These are phyloP conservation scores for Myoxocephalus aenaeus DNA, from an alignment of 2,797 vertebrate species.

Conservation along the genomic window DNA sequence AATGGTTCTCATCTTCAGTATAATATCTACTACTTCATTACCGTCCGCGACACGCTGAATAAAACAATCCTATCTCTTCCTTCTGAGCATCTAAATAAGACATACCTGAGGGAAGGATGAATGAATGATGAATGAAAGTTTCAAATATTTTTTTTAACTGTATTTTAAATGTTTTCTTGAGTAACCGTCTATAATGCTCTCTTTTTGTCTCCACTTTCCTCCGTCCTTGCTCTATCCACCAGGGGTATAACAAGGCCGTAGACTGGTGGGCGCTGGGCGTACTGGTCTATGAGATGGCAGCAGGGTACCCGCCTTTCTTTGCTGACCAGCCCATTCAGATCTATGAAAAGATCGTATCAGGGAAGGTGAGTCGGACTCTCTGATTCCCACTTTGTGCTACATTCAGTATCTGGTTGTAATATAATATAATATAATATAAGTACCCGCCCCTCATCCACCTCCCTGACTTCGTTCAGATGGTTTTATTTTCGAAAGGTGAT, in stretches of 20 bases:
- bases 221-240: not conserved
- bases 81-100: not conserved
- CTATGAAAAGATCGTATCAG: slow-evolving; percentile 95
- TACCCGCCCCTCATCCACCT: not conserved
- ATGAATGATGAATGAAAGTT: not conserved
- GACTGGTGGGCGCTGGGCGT: slow-evolving; percentile 95
- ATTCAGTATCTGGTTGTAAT: not conserved
- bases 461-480: not conserved
- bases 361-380: slow-evolving; percentile 85
- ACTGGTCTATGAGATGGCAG: slow-evolving; percentile 97
- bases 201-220: not conserved
- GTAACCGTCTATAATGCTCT: not conserved
- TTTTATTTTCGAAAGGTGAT: not conserved
- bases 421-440: too few relatives aligned
- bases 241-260: slow-evolving; percentile 95
- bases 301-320: slow-evolving; percentile 94
- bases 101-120: not conserved
- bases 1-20: not conserved
- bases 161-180: not conserved
- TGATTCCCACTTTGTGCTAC: too few relatives aligned
- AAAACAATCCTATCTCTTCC: not conserved
- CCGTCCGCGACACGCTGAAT: not conserved
- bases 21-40: not conserved
- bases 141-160: not conserved
- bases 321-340: slow-evolving; percentile 95